phyloP scores from a whole-genome alignment of 2,797 vertebrate species.

The Apodemus agrarius region DNA sequence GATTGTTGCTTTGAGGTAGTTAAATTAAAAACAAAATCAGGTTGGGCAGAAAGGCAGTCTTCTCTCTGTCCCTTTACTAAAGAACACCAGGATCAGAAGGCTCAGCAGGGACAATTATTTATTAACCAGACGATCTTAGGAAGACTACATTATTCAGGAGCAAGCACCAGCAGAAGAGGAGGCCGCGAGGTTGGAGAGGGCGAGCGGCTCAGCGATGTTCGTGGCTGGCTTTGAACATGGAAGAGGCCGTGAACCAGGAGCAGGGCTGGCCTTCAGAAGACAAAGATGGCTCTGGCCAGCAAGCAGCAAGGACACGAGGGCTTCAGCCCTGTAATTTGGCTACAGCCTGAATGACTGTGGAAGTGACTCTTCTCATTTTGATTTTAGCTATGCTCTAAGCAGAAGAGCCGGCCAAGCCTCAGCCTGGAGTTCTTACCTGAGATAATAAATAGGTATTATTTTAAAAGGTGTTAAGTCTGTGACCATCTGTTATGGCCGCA shows the following conservation, averaged over 20 bases:
- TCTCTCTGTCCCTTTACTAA: background rate
- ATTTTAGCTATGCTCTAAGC: background rate
- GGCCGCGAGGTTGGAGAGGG: background rate
- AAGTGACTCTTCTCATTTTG: background rate
- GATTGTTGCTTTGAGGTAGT: background rate
- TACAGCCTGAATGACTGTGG: background rate
- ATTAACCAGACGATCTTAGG: background rate
- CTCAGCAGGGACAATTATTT: background rate
- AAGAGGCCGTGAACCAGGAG: background rate
- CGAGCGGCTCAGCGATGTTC: background rate
- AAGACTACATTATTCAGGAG: slow-evolving; percentile 1
- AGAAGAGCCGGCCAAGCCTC: background rate
- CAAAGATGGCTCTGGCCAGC: background rate
- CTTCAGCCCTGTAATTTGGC: background rate
- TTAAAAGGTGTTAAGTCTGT: background rate
- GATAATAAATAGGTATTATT: background rate
- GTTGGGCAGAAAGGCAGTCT: background rate
- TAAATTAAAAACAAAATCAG: background rate
- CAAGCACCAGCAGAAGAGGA: background rate
- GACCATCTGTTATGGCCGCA: background rate
- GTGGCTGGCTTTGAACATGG: background rate
- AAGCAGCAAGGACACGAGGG: background rate
- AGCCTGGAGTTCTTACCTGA: background rate
- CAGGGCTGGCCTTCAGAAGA: background rate
- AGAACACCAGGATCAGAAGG: background rate